A percentile compares a stretch with the other conserved stretches of the same genome.
These are phyloP conservation scores for Oophaga pumilio DNA, from an alignment of 2,113 vertebrate species.

Conservation along the genomic window DNA sequence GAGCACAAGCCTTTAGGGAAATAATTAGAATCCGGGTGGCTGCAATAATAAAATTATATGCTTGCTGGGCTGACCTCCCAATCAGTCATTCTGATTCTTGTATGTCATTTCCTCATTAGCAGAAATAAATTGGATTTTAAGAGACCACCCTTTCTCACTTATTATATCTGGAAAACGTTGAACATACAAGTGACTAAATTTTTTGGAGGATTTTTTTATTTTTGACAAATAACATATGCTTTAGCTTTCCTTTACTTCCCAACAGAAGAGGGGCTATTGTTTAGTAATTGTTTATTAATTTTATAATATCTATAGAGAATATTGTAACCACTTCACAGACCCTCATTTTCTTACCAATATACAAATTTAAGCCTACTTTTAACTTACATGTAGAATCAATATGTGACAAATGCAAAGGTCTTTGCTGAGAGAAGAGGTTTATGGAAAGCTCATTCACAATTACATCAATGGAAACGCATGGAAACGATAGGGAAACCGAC, in stretches of 20 bases:
- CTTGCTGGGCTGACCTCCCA: background rate
- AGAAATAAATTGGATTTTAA: slow-evolving; percentile 67
- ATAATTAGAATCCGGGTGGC: slow-evolving; percentile 53
- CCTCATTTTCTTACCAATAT: background rate
- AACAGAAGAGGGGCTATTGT: background rate
- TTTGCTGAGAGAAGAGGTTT: background rate
- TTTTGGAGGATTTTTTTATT: background rate
- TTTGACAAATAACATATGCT: background rate
- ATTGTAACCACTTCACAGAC: background rate
- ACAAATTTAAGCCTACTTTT: background rate
- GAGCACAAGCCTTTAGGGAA: slow-evolving; percentile 53
- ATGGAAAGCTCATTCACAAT: background rate
- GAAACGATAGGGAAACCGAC: background rate
- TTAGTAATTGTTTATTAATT: background rate
- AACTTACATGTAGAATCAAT: background rate
- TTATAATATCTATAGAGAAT: background rate
- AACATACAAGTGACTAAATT: slow-evolving; percentile 47
- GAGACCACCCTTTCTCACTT: slow-evolving; percentile 55
- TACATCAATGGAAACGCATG: background rate
- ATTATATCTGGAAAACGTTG: slow-evolving; percentile 63
- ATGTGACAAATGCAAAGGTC: background rate
- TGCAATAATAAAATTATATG: slow-evolving; percentile 57
- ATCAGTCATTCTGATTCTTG: slow-evolving; percentile 52
- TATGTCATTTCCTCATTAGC: slow-evolving; percentile 68
- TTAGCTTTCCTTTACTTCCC: background rate